These are phyloP conservation scores for Tetraneura akinire DNA, from an alignment of 1,140 invertebrate species.

Conservation along the genomic window DNA sequence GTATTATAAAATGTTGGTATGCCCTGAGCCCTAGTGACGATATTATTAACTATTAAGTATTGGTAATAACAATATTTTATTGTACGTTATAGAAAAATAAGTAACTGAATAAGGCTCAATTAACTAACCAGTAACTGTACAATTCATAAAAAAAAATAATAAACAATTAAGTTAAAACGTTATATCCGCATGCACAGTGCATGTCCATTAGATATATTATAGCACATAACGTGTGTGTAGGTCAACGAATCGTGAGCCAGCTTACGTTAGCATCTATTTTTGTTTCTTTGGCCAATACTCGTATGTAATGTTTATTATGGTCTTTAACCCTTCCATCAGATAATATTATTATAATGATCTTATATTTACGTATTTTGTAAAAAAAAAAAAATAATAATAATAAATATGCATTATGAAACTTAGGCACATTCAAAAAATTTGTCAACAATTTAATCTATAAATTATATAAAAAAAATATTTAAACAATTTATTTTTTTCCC, in stretches of 20 bases:
- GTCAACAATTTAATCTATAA: too few relatives aligned
- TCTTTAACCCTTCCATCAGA: not conserved
- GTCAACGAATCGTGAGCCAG: conserved; percentile 32
- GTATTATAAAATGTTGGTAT: too few relatives aligned
- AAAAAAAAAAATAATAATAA: too few relatives aligned
- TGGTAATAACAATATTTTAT: too few relatives aligned
- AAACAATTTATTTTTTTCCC: too few relatives aligned
- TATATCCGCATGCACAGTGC: not conserved
- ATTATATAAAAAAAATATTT: too few relatives aligned
- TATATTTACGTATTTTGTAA: not conserved
- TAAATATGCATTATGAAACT: too few relatives aligned
- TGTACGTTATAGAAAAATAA: not conserved
- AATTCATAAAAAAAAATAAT: conserved; percentile 4
- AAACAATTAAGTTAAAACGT: conserved; percentile 4
- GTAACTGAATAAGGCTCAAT: not conserved
- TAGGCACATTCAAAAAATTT: too few relatives aligned
- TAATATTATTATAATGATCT: not conserved
- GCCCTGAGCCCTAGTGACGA: too few relatives aligned
- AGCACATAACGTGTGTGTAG: conserved; percentile 6
- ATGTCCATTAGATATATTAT: not conserved
- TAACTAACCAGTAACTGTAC: not conserved
- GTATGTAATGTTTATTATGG: not conserved
- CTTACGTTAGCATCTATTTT: conserved; percentile 31
- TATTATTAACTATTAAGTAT: too few relatives aligned
- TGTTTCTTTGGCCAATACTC: conserved; percentile 1